phyloP scores from a whole-genome alignment of 1,140 invertebrate genomes.

The Trichonephila clavipes region DNA sequence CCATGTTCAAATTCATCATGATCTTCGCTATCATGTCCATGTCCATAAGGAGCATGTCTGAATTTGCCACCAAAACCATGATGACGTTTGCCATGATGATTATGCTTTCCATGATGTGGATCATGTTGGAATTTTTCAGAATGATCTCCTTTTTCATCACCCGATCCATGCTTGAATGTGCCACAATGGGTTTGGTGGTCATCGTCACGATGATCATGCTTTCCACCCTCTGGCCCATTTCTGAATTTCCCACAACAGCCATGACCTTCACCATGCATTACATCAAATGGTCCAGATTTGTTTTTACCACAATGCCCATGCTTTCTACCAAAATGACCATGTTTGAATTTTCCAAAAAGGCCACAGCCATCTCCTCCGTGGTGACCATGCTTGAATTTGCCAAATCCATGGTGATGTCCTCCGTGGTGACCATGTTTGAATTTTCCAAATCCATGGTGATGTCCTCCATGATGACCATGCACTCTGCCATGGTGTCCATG shows the following conservation, averaged over 20 bases:
- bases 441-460: not conserved
- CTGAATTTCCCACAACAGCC: not conserved
- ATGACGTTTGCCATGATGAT: not conserved
- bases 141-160: not conserved
- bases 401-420: not conserved
- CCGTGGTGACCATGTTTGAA: not conserved
- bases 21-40: not conserved
- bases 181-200: not conserved
- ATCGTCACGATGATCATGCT: not conserved
- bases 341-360: not conserved
- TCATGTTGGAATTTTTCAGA: not conserved
- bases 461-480: not conserved
- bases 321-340: not conserved
- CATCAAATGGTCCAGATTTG: not conserved
- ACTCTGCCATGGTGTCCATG: not conserved
- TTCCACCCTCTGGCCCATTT: not conserved
- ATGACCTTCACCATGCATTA: not conserved
- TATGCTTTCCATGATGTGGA: not conserved
- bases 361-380: not conserved
- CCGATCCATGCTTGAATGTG: not conserved
- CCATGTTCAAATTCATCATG: not conserved
- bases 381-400: no score
- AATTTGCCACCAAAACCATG: not conserved
- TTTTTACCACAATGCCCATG: not conserved
- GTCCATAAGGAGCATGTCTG: not conserved